phyloP scores from a whole-genome alignment of 2,888 invertebrate genomes.

The Acleris holmiana region DNA sequence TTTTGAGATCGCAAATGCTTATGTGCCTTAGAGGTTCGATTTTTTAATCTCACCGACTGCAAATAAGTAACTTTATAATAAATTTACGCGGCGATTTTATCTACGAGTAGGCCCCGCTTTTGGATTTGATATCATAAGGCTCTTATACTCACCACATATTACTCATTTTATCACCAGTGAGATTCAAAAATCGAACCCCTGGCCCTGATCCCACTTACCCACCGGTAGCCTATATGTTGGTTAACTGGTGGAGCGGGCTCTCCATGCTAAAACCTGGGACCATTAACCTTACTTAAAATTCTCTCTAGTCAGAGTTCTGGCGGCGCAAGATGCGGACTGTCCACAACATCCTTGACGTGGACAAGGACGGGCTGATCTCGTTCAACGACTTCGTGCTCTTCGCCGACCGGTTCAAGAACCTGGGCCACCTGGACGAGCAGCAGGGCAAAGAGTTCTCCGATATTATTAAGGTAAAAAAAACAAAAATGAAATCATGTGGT shows the following conservation, averaged over 20 bases:
- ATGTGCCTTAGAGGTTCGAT: no score
- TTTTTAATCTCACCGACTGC: no score
- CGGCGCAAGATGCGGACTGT: slow-evolving; percentile 93
- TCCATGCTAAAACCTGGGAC: neutral
- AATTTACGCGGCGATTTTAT: no score
- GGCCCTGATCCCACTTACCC: no score
- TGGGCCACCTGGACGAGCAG: slow-evolving; percentile 88
- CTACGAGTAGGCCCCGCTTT: no score
- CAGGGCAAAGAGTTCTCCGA: slow-evolving; percentile 88
- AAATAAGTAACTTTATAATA: no score
- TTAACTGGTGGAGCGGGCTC: no score
- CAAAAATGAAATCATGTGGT: neutral
- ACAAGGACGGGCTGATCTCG: slow-evolving; percentile 93
- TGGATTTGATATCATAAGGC: no score
- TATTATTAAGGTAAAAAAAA: slow-evolving; percentile 86
- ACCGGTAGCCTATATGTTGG: neutral
- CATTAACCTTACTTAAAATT: slow-evolving; percentile 20
- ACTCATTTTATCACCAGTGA: no score
- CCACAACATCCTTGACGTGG: slow-evolving; percentile 92
- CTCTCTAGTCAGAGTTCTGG: slow-evolving; percentile 87
- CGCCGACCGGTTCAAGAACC: slow-evolving; percentile 88
- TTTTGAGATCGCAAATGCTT: no score
- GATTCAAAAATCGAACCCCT: no score
- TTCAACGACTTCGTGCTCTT: slow-evolving; percentile 91
- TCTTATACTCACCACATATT: no score